phyloP scores from a whole-genome alignment of 2,888 invertebrate genomes.

The Synanthedon andrenaeformis region DNA sequence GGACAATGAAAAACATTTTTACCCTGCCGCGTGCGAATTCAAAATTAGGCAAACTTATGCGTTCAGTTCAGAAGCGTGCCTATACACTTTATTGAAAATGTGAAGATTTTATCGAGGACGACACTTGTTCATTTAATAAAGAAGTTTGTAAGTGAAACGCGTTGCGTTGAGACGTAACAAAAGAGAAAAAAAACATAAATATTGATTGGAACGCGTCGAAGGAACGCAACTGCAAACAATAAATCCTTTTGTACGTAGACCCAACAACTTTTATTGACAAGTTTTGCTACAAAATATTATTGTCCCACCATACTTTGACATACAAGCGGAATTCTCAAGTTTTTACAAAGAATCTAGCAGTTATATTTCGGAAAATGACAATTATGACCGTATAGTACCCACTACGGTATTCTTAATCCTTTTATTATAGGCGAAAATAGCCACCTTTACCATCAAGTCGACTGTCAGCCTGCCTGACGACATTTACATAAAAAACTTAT shows the following conservation, averaged over 20 bases:
- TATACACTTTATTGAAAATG: conserved; percentile 21
- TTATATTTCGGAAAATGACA: too few species aligned
- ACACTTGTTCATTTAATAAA: conserved; percentile 37
- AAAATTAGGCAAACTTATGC: conserved; percentile 35
- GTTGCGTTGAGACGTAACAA: not conserved
- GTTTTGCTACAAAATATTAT: not conserved
- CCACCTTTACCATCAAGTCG: too few species aligned
- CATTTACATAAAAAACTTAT: too few species aligned
- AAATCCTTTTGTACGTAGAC: not conserved
- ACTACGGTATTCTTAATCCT: too few species aligned
- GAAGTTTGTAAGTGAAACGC: conserved; percentile 14
- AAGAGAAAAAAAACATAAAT: conserved; percentile 4
- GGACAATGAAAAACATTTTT: conserved; percentile 62
- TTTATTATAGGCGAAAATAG: too few species aligned
- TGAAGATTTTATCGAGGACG: conserved; percentile 29
- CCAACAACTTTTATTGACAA: not conserved
- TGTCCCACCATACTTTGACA: too few species aligned
- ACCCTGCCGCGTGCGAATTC: conserved; percentile 43
- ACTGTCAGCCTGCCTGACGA: too few species aligned
- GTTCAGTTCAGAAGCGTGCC: conserved; percentile 10
- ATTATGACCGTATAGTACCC: too few species aligned
- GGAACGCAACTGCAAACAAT: not conserved
- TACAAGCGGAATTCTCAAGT: too few species aligned
- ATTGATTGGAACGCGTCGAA: not conserved
- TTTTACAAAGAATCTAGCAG: too few species aligned